Base-by-base conservation (phyloP, 2,888 invertebrate genomes). In the Kryphioiulus occultus region DNA sequence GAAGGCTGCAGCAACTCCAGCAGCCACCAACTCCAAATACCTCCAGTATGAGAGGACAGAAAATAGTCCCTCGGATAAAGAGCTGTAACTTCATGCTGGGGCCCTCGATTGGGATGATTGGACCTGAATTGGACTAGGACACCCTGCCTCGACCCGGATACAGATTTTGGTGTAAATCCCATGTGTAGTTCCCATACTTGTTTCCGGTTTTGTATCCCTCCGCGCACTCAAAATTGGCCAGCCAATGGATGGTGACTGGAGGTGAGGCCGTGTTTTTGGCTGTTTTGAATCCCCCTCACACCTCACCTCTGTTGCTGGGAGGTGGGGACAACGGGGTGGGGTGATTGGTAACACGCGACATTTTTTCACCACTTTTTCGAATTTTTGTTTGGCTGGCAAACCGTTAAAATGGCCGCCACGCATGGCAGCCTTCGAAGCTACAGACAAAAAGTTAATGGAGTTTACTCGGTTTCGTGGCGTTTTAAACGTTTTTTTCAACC, bases 261-360 rank as follows among this genome's bases (percentile, higher is more conserved):
- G 0, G 26, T 68, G 26, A 26, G 68, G 26, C 68, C 68, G 47
- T 68, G 26, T 22, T 68, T 68, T 68, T 10, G 10, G 78, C 30
- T 32, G 26, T 78, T 78, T 78, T 30, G 30, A 78, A 78, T 32
- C 44, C 9, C 44, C 44, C 44, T 12, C 15, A 30, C 53, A 53
- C 78, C 26, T 78, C 26, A 17, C 78, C 78, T 26, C 30, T 78
- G 3, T 78, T 30, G 78, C 19, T 78, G 30, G 30, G 26, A 78
- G 15, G 30, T 30, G 30, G 78, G 78, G 30, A 30, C 17, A 4
- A 30, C 15, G 78, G 12, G 78, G 78, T 78, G 78, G 78, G 30
- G 78, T 30, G 78, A 78, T 30, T 78, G 78, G 78, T 78, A 78
- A 78, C 78, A 78, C 78, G 78, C 78, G 78, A 78, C 78, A 78